Percentiles rank a stretch among this genome's conserved stretches.
phyloP scores from a whole-genome alignment of 2,888 invertebrate genomes.

The Theretra japonica region DNA sequence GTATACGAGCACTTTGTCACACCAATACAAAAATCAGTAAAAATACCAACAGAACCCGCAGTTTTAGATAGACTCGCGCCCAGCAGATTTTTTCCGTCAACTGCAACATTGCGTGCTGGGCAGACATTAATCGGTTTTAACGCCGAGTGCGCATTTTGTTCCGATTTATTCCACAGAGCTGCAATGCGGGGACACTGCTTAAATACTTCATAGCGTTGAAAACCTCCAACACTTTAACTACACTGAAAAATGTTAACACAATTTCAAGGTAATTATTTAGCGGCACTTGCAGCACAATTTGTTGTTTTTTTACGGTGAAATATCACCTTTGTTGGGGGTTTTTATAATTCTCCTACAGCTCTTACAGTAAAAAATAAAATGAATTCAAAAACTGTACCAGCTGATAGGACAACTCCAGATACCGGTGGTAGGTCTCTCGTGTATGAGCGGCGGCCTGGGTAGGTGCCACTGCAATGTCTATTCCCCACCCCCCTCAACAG shows the following conservation, averaged over 20 bases:
- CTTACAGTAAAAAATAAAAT: too few species aligned
- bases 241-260: conserved; percentile 16
- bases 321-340: background rate
- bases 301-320: conserved; percentile 1
- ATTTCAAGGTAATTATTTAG: conserved; percentile 16
- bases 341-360: background rate
- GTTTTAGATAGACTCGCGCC: conserved; percentile 1
- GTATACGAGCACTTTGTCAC: too few species aligned
- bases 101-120: conserved; percentile 71
- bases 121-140: conserved; percentile 72
- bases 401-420: too few species aligned
- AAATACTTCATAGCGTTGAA: conserved; percentile 18
- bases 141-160: conserved; percentile 61
- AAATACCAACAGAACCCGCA: background rate
- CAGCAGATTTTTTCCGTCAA: conserved; percentile 52
- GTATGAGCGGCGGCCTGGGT: too few species aligned
- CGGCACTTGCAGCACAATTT: background rate
- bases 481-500: too few species aligned
- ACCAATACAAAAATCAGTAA: background rate
- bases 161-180: conserved; percentile 54
- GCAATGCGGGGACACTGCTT: conserved; percentile 57
- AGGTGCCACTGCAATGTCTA: too few species aligned
- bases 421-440: too few species aligned
- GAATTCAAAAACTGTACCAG: too few species aligned
- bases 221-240: background rate